A percentile compares a stretch with the other conserved stretches of the same genome.
phyloP scores from a whole-genome alignment of 2,113 vertebrate genomes.

The Stercorarius parasiticus region DNA sequence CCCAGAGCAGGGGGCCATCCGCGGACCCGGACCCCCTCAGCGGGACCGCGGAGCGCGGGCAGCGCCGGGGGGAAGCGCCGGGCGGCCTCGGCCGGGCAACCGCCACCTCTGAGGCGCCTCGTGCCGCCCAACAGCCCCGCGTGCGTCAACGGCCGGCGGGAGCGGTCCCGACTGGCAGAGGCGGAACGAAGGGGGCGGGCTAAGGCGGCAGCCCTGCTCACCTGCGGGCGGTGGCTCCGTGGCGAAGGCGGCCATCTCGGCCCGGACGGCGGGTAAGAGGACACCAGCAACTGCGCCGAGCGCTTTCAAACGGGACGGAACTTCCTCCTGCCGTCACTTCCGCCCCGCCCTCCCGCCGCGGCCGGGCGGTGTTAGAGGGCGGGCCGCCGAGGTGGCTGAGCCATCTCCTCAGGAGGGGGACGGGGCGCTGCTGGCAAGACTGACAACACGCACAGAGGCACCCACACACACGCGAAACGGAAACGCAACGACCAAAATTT shows the following conservation, averaged over 20 bases:
- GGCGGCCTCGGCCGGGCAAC: neutral
- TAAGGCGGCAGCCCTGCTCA: neutral
- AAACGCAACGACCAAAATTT: accelerated
- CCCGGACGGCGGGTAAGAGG: neutral
- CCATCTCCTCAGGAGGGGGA: accelerated
- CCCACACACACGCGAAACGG: accelerated
- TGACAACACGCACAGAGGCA: neutral
- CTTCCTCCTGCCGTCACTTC: constrained; percentile 52
- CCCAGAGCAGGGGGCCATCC: accelerated
- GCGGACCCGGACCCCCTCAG: accelerated
- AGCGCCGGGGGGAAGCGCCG: no score
- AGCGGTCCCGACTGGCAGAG: neutral
- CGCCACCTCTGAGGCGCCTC: neutral
- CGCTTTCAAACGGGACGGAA: constrained; percentile 64
- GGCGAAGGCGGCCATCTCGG: constrained; percentile 56
- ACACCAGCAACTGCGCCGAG: accelerated
- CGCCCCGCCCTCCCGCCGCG: neutral
- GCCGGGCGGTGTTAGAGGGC: neutral
- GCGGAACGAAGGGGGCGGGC: neutral
- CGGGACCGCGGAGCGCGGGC: no score
- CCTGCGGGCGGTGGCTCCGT: constrained; percentile 67
- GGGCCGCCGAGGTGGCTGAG: neutral
- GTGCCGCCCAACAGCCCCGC: neutral
- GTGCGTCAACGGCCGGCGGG: neutral
- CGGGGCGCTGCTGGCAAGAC: accelerated